Base-by-base conservation (phyloP, 2,113 vertebrate genomes). In the Nanorana parkeri region DNA sequence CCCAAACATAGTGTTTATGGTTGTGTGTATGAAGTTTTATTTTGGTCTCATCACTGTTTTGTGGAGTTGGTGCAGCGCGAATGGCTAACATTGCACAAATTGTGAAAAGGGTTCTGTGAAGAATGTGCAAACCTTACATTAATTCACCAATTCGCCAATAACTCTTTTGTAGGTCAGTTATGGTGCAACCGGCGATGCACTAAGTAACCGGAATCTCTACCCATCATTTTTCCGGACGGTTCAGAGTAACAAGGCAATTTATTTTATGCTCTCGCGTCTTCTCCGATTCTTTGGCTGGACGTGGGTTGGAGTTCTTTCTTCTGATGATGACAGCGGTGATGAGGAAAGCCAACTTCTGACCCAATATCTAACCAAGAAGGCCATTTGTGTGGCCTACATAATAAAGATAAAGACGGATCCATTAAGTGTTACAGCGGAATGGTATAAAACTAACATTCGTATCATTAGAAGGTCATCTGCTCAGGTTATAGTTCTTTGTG, bases 151-250 rank as follows among this genome's bases (percentile, higher is more conserved):
- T n/a, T n/a, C n/a, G n/a, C n/a, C n/a, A n/a, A n/a, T n/a, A n/a
- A n/a, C 32, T 36, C 3, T 36, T 51, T 58, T 66, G n/a, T 21
- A 79, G 77, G 47, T 79, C 65, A 79, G 77, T 54, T 68, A 68
- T 11, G 65, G 77, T 2, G 77, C 77, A 10, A 66, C 54, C 5
- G 16, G 23, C 3, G 17, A 16, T 29, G 16, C 21, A 0, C n/a
- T 79, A 7, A 79, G 17, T 26, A 10, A 79, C 52, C 36, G 66
- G 20, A n/a, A 19, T 29, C 5, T 21, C 8, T 79, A 41, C 28
- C 77, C 77, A 19, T 21, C 28, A 10, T 68, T 79, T 41, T 79
- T 68, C n/a, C 65, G 77, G 4, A 79, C 65, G 2, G 5, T 60
- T 20, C n/a, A 58, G 32, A 32, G 54, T 41, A 15, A 24, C 21